Evolutionary conservation across 1,140 invertebrate genomes (phyloP).

Genomic region (Drosophila jambulina): DNA sequence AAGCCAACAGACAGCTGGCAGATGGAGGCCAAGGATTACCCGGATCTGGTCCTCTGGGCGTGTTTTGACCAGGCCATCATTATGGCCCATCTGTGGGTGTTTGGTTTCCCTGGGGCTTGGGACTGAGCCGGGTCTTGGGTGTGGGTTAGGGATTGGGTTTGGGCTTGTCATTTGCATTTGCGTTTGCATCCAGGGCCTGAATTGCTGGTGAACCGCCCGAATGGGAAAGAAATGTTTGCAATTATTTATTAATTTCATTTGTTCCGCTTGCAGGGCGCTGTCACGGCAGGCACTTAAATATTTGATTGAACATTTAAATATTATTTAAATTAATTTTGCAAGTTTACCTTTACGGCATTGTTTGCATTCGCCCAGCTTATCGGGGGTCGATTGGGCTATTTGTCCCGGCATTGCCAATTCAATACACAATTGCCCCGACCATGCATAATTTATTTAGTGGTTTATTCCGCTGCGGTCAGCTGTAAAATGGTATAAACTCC

Average conservation of each 20-base stretch:
- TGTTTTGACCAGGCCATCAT: conserved; percentile 48
- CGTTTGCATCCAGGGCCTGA: conserved; percentile 13
- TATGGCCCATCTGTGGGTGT: conserved; percentile 35
- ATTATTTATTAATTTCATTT: conserved; percentile 62
- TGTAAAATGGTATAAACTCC: conserved; percentile 45
- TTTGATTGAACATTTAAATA: conserved; percentile 69
- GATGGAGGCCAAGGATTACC: conserved; percentile 38
- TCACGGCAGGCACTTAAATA: conserved; percentile 51
- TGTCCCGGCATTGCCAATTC: conserved; percentile 43
- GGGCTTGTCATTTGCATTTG: neutral
- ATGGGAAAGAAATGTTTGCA: conserved; percentile 26
- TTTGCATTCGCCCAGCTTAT: conserved; percentile 45
- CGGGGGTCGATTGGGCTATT: conserved; percentile 9
- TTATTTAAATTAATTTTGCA: conserved; percentile 77
- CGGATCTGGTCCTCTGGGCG: conserved; percentile 44
- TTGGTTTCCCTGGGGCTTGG: neutral
- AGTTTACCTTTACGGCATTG: conserved; percentile 52
- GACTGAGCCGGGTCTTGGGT: neutral
- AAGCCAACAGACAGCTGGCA: conserved; percentile 57
- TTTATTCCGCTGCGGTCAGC: conserved; percentile 65
- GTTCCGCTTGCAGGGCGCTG: conserved; percentile 13
- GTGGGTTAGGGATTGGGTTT: neutral
- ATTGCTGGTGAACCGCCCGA: conserved; percentile 9
- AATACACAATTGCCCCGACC: conserved; percentile 57
- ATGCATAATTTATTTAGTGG: conserved; percentile 79